A percentile compares a stretch with the other conserved stretches of the same genome.
phyloP scores from a whole-genome alignment of 2,888 invertebrate genomes.

The Laothoe populi region DNA sequence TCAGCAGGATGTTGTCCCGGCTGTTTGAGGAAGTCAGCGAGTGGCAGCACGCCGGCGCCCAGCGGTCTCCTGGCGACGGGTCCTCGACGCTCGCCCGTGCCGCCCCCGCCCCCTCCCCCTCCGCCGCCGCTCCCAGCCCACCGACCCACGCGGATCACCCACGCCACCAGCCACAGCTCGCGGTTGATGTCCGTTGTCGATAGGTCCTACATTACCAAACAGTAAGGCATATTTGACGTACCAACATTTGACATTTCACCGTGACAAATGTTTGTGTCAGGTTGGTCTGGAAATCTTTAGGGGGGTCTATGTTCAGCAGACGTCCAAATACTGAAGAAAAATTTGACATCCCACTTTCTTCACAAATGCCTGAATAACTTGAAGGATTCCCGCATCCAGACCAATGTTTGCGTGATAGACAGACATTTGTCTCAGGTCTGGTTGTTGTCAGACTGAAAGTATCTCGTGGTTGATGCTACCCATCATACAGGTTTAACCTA shows the following conservation, averaged over 20 bases:
- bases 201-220: slow-evolving; percentile 84
- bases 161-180: slow-evolving; percentile 94
- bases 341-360: too few relatives aligned
- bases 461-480: too few relatives aligned
- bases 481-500: too few relatives aligned
- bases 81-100: slow-evolving; percentile 80
- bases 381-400: too few relatives aligned
- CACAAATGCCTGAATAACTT: too few relatives aligned
- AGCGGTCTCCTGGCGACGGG: slow-evolving; percentile 90
- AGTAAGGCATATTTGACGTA: neutral
- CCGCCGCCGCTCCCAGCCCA: slow-evolving; percentile 86
- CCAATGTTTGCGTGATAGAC: too few relatives aligned
- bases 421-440: too few relatives aligned
- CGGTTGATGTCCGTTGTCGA: slow-evolving; percentile 93
- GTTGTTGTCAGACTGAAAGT: too few relatives aligned
- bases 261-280: too few relatives aligned
- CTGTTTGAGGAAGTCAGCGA: slow-evolving; percentile 88
- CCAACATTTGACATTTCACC: neutral
- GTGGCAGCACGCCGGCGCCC: slow-evolving; percentile 92
- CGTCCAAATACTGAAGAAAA: too few relatives aligned
- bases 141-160: slow-evolving; percentile 94
- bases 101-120: slow-evolving; percentile 60
- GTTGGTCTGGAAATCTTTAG: too few relatives aligned
- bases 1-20: slow-evolving; percentile 87
- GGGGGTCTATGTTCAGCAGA: too few relatives aligned